A percentile compares a stretch with the other conserved stretches of the same genome.
Conservation (phyloP, 2,113 vertebrate genomes). For the Chionodraco myersi region DNA sequence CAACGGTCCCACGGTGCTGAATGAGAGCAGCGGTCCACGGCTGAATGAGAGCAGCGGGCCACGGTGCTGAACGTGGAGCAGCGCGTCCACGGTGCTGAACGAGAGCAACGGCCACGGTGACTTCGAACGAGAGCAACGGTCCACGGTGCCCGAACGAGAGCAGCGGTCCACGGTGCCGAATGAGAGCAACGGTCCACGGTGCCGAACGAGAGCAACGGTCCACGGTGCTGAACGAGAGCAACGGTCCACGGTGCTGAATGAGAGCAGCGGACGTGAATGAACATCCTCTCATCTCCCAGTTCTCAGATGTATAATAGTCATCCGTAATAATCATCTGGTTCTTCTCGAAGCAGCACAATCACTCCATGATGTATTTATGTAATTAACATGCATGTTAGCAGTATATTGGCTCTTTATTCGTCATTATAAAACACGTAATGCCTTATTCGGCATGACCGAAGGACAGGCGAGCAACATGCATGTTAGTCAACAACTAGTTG, state of each 20-base stretch:
- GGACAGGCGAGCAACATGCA: too few species aligned
- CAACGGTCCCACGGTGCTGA: constrained; percentile 60
- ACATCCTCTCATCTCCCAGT: not conserved
- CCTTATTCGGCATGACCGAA: too few species aligned
- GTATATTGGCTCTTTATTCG: too few species aligned
- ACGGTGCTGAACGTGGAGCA: constrained; percentile 50
- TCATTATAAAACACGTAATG: too few species aligned
- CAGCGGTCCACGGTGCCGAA: not conserved
- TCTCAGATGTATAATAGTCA: not conserved
- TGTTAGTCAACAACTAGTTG: too few species aligned
- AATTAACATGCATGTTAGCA: too few species aligned
- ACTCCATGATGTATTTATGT: not conserved
- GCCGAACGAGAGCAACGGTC: constrained; percentile 47
- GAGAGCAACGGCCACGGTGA: constrained; percentile 46
- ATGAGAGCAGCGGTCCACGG: not conserved
- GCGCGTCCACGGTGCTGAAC: too few species aligned
- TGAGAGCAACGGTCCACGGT: constrained; percentile 43
- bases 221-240: constrained; percentile 51
- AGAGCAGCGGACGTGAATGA: constrained; percentile 15
- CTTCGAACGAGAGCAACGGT: constrained; percentile 44
- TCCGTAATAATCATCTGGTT: too few species aligned
- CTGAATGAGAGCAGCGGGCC: constrained; percentile 25
- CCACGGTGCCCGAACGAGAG: constrained; percentile 54
- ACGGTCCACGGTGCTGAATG: too few species aligned
- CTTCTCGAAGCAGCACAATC: not conserved